Evolutionary conservation across 2,797 vertebrate genomes (phyloP).

Genomic region (Myotis findleyi): DNA sequence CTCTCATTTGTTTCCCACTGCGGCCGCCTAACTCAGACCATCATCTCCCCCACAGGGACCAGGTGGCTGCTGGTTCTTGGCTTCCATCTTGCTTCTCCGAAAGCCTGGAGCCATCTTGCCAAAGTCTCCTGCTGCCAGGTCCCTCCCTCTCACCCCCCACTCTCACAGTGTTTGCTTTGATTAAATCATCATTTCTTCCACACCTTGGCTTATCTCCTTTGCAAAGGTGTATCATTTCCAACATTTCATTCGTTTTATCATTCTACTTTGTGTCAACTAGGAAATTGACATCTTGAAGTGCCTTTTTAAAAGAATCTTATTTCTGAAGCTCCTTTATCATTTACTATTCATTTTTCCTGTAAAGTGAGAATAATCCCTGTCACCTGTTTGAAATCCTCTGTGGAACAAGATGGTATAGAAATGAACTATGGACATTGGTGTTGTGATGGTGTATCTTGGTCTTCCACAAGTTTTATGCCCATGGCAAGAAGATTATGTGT

Average conservation of each 20-base stretch:
- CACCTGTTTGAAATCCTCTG: neutral
- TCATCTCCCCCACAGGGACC: neutral
- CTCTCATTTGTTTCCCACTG: neutral
- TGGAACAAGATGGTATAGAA: neutral
- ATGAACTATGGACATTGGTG: neutral
- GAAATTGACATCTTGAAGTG: neutral
- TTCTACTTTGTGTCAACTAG: neutral
- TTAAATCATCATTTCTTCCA: neutral
- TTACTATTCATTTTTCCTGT: neutral
- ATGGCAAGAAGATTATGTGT: neutral
- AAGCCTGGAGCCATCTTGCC: neutral
- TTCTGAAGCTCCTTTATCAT: neutral
- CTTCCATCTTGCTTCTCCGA: neutral
- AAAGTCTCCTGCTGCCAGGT: accelerated
- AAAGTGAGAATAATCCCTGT: neutral
- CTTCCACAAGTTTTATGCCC: neutral
- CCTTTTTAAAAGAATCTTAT: neutral
- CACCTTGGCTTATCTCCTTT: neutral
- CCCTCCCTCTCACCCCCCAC: neutral
- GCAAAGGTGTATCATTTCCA: neutral
- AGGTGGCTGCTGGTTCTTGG: neutral
- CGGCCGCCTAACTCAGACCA: too few species aligned
- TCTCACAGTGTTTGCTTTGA: neutral
- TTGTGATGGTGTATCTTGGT: neutral
- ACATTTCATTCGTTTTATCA: neutral